phyloP scores from a whole-genome alignment of 1,140 invertebrate genomes.

The Zaprionus ghesquierei region DNA sequence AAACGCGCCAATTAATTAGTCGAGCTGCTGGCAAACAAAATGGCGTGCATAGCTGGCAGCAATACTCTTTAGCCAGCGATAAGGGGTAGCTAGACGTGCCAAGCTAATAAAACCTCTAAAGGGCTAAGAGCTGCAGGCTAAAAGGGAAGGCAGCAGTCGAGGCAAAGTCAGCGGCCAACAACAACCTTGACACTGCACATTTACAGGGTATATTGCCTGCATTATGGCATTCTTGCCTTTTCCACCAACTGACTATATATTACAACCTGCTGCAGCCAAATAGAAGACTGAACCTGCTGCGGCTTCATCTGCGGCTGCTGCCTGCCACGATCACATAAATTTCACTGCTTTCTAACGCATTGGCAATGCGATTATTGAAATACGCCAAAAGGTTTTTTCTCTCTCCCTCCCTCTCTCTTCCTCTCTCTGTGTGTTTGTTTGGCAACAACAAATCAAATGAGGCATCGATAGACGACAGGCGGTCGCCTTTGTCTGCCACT shows the following conservation, averaged over 20 bases:
- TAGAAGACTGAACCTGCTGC: constrained; percentile 5
- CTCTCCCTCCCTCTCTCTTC: neutral
- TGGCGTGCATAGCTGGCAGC: constrained; percentile 23
- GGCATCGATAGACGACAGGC: constrained; percentile 24
- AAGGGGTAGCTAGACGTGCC: neutral
- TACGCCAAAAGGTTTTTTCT: constrained; percentile 70
- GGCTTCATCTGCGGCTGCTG: constrained; percentile 7
- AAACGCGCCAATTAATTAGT: constrained; percentile 67
- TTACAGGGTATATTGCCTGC: constrained; percentile 19
- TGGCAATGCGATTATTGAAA: constrained; percentile 65
- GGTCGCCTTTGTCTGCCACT: constrained; percentile 41
- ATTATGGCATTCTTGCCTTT: constrained; percentile 11
- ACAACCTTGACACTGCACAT: neutral
- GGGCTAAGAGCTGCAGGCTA: too few relatives aligned
- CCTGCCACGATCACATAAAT: constrained; percentile 44
- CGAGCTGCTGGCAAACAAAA: constrained; percentile 38
- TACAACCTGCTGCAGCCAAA: constrained; percentile 64
- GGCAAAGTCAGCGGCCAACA: too few relatives aligned
- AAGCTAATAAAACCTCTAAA: too few relatives aligned
- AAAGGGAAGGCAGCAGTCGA: too few relatives aligned
- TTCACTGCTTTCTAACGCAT: constrained; percentile 77
- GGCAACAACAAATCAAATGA: neutral
- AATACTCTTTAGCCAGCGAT: constrained; percentile 9
- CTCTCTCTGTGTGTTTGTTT: neutral
- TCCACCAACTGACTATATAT: constrained; percentile 47